Percentiles rank a stretch among this genome's conserved stretches.
Evolutionary conservation across 1,140 invertebrate species (phyloP).

Genomic region (Hypothenemus hampei): DNA sequence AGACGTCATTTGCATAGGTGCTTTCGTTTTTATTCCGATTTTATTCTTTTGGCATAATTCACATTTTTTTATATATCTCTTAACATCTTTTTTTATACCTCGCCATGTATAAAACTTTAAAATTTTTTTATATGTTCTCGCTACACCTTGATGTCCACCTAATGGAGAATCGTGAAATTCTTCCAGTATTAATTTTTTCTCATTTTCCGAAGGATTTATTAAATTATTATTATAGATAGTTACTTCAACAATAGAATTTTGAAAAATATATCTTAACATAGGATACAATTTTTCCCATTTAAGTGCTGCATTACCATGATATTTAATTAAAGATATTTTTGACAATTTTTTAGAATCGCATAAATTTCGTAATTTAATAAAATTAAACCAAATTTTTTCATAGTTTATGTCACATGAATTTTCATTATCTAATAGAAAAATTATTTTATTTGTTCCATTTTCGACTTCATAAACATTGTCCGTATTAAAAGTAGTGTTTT

Average conservation of each 20-base stretch:
- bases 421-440: too few species aligned
- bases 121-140: slow-evolving; percentile 8
- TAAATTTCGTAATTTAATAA: slow-evolving; percentile 1
- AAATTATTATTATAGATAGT: slow-evolving; percentile 3
- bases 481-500: too few species aligned
- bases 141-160: slow-evolving; percentile 1
- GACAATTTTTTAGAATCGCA: neutral
- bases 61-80: slow-evolving; percentile 39
- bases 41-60: slow-evolving; percentile 41
- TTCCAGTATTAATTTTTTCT: neutral
- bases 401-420: too few species aligned
- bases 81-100: slow-evolving; percentile 35
- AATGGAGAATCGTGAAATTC: slow-evolving; percentile 2
- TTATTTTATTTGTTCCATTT: too few species aligned
- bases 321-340: neutral
- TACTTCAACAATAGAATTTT: slow-evolving; percentile 4
- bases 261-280: slow-evolving; percentile 6
- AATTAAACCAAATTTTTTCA: too few species aligned
- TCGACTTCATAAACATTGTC: too few species aligned
- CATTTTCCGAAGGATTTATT: neutral
- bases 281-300: neutral
- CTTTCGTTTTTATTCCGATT: slow-evolving; percentile 29
- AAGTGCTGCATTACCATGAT: neutral
- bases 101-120: slow-evolving; percentile 29
- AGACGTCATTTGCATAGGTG: slow-evolving; percentile 36